Evolutionary conservation across 2,888 invertebrate species (phyloP).

Genomic region (Aspidiotus rigidus): DNA sequence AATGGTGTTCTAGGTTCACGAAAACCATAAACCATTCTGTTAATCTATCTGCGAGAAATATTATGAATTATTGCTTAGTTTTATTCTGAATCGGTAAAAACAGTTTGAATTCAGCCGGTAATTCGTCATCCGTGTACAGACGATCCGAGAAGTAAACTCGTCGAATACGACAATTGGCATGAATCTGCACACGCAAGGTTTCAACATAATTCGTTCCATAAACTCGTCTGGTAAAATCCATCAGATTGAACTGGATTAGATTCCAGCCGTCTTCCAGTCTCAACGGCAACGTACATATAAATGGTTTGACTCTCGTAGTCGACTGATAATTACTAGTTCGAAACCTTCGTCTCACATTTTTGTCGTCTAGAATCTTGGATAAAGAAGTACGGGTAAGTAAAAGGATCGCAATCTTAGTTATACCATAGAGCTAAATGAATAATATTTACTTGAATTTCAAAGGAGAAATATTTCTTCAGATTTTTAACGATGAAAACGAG

Average conservation of each 20-base stretch:
- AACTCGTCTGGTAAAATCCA: slow-evolving; percentile 75
- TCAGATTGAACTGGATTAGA: slow-evolving; percentile 87
- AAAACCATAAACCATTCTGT: too few relatives aligned
- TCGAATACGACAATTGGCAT: slow-evolving; percentile 89
- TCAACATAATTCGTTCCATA: slow-evolving; percentile 71
- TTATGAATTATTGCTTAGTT: slow-evolving; percentile 12
- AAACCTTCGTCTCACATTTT: slow-evolving; percentile 69
- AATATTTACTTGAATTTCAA: slow-evolving; percentile 79
- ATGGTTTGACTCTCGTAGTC: slow-evolving; percentile 88
- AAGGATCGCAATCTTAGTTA: not conserved
- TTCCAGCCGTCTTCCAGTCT: slow-evolving; percentile 91
- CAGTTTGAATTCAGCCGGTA: slow-evolving; percentile 90
- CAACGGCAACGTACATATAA: slow-evolving; percentile 96
- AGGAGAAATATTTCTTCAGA: slow-evolving; percentile 84
- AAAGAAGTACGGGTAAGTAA: not conserved
- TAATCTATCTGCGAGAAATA: too few relatives aligned
- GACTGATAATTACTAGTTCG: slow-evolving; percentile 80
- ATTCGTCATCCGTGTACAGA: slow-evolving; percentile 85
- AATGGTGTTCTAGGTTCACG: too few relatives aligned
- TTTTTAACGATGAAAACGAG: slow-evolving; percentile 93
- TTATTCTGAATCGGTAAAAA: slow-evolving; percentile 41
- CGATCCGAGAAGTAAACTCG: slow-evolving; percentile 79
- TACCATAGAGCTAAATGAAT: not conserved
- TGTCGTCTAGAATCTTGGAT: slow-evolving; percentile 80
- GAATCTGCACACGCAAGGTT: slow-evolving; percentile 72